Evolutionary conservation across 2,797 vertebrate species (phyloP).

Genomic region (Poecilia wingei): DNA sequence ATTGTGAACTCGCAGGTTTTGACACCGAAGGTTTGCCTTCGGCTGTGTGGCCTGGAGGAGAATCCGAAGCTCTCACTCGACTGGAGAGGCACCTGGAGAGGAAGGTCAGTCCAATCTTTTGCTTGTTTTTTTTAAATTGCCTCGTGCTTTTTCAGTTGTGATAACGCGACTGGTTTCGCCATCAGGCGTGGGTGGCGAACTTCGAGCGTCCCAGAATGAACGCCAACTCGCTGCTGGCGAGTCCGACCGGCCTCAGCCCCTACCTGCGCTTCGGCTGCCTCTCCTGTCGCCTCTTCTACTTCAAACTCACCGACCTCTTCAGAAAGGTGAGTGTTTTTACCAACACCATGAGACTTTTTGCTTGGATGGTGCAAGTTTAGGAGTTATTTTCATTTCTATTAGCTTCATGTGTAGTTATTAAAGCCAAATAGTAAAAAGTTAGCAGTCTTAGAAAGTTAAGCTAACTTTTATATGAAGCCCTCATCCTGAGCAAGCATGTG

Average conservation of each 20-base stretch:
- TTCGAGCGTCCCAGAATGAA: conserved; percentile 97
- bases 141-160: not conserved
- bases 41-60: conserved; percentile 97
- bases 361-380: not conserved
- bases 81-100: conserved; percentile 96
- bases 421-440: not conserved
- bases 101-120: conserved; percentile 81
- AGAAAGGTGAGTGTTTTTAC: conserved; percentile 84
- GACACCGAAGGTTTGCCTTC: conserved; percentile 93
- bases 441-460: not conserved
- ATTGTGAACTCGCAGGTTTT: conserved; percentile 83
- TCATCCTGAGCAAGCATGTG: not conserved
- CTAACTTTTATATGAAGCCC: not conserved
- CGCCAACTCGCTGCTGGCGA: conserved; percentile 93
- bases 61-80: conserved; percentile 94
- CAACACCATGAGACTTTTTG: not conserved
- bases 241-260: conserved; percentile 94
- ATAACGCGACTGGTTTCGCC: conserved; percentile 6
- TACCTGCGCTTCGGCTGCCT: conserved; percentile 97
- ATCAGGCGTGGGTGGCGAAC: conserved; percentile 96
- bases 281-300: conserved; percentile 97
- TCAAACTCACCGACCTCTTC: conserved; percentile 95
- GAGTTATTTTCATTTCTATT: not conserved
- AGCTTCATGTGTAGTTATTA: not conserved
- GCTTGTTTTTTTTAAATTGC: not conserved